These are phyloP conservation scores for Cactoblastis cactorum DNA, from an alignment of 2,888 invertebrate species.

Conservation along the genomic window DNA sequence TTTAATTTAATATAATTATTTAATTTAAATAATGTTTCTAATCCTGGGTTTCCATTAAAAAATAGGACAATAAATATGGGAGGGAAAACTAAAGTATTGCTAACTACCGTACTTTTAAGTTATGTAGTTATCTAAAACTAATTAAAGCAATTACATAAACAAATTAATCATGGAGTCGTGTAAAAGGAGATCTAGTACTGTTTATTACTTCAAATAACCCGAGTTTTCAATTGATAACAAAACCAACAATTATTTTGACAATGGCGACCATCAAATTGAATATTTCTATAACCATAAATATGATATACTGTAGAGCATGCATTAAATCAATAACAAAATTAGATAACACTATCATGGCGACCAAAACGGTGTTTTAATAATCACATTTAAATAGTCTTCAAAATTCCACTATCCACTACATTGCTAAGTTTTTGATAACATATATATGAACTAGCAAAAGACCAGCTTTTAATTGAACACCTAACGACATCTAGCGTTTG, in stretches of 20 bases:
- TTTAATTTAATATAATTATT: no score
- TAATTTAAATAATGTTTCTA: no score
- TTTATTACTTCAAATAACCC: neutral
- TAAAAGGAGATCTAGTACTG: neutral
- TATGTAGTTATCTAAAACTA: neutral
- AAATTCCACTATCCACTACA: neutral
- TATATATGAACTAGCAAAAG: neutral
- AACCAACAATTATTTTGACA: neutral
- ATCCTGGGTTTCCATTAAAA: no score
- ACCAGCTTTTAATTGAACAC: conserved; percentile 12
- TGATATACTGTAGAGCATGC: no score
- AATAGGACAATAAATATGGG: no score
- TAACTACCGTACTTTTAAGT: no score
- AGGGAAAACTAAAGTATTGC: neutral
- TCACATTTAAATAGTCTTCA: neutral
- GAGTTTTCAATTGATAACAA: neutral
- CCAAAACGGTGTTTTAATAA: no score
- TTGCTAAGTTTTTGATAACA: neutral
- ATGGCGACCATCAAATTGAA: neutral
- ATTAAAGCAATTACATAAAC: conserved; percentile 1
- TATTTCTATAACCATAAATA: no score
- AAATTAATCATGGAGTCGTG: neutral
- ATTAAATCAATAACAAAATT: neutral
- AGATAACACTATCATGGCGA: no score
- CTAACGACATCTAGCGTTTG: conserved; percentile 21